Evolutionary conservation across 2,113 vertebrate genomes (phyloP).

Genomic region (Pseudorasbora parva): DNA sequence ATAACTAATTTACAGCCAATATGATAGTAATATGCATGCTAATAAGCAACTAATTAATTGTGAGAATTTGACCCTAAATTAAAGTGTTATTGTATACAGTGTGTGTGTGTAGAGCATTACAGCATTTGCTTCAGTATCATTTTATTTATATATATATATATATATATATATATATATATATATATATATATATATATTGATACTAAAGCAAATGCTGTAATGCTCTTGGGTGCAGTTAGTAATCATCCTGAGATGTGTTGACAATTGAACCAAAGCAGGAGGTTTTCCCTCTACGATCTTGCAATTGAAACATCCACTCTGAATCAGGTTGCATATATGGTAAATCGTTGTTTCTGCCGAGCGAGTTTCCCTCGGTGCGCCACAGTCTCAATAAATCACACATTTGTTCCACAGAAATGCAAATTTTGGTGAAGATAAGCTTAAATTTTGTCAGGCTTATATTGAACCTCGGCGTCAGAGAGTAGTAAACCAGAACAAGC

Average conservation of each 20-base stretch:
- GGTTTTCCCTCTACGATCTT: slow-evolving; percentile 27
- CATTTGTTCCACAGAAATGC: slow-evolving; percentile 71
- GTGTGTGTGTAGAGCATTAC: no score
- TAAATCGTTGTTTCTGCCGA: slow-evolving; percentile 47
- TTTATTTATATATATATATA: no score
- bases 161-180: no score
- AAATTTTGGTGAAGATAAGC: slow-evolving; percentile 71
- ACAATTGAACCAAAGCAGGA: slow-evolving; percentile 33
- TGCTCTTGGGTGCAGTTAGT: slow-evolving; percentile 41
- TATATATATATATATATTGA: background rate
- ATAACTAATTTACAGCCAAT: no score
- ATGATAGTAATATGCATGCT: no score
- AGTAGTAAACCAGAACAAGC: slow-evolving; percentile 71
- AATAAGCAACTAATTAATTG: no score
- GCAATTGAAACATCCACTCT: slow-evolving; percentile 34
- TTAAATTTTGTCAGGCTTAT: slow-evolving; percentile 72
- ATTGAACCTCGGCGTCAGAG: slow-evolving; percentile 60
- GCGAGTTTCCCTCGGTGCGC: slow-evolving; percentile 71
- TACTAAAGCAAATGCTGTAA: background rate
- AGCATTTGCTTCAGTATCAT: no score
- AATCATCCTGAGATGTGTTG: slow-evolving; percentile 41
- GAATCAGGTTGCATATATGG: slow-evolving; percentile 26
- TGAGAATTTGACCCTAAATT: no score
- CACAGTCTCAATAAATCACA: slow-evolving; percentile 71
- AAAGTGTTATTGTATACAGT: no score